Percentiles rank a stretch among this genome's conserved stretches.
Conservation (phyloP, 2,888 invertebrate genomes). For the Gari tellinella region DNA sequence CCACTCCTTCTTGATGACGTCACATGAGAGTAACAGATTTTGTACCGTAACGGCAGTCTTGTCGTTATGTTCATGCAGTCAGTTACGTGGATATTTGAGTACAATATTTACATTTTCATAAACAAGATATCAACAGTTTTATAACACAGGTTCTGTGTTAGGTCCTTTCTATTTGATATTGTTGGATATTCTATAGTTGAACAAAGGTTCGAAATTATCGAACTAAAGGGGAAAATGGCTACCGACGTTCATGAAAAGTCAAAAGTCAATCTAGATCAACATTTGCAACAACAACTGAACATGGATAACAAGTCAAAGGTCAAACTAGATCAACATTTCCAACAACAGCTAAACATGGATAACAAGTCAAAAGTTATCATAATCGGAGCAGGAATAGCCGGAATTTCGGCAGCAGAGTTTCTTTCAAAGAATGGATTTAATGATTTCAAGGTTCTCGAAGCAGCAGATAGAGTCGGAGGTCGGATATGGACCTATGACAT, state of each 20-base stretch:
- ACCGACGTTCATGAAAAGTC: constrained; percentile 49
- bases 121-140: not conserved
- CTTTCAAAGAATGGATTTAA: constrained; percentile 77
- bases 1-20: constrained; percentile 50
- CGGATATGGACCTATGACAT: constrained; percentile 82
- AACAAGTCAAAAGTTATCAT: constrained; percentile 75
- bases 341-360: too few relatives aligned
- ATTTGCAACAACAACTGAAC: too few relatives aligned
- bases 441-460: constrained; percentile 82
- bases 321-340: too few relatives aligned
- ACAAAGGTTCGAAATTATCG: not conserved
- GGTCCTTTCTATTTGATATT: not conserved
- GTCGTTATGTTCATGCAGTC: constrained; percentile 41
- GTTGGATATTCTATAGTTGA: too few relatives aligned
- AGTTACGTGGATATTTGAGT: constrained; percentile 1
- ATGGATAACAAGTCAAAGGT: constrained; percentile 51
- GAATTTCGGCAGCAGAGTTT: constrained; percentile 80
- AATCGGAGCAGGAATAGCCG: constrained; percentile 83
- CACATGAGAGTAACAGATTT: constrained; percentile 25
- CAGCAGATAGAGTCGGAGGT: constrained; percentile 81
- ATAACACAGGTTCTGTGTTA: not conserved
- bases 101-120: too few relatives aligned
- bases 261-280: too few relatives aligned
- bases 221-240: constrained; percentile 40
- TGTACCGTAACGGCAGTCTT: constrained; percentile 11